Evolutionary conservation across 2,797 vertebrate species (phyloP), one percentile per base, ranked within the genome.

Genomic region (Epinephelus coioides): DNA sequence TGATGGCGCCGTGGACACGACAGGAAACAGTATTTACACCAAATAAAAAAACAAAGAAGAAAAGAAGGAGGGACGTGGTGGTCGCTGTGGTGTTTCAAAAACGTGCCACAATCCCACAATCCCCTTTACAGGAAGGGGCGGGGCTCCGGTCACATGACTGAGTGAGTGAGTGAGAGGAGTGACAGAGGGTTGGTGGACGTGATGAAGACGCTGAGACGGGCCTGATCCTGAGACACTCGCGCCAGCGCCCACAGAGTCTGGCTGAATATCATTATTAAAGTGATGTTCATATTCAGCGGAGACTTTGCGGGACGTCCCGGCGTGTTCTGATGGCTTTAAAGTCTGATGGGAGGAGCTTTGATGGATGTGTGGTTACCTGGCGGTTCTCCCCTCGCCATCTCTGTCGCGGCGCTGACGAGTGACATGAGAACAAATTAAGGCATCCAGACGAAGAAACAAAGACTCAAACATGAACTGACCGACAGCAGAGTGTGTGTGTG

Each of bases 381-480:
- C 34, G 7, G 34, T 63, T 82, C 64, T 66, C 63, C 76, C 77
- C 75, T 53, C 11, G 2, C 19, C 7, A 1, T 71, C 67, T 82
- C 79, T 73, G 69, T 78, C 50, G 7, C 64, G 68, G 87, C 83
- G 88, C 64, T 90, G 72, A 93, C 88, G 70, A 79, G 83, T 86
- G 82, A 82, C 73, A 77, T 57, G 51, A 57, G 78, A 82, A 84
- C 73, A 92, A 93, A 93, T 95, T 95, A 96, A 96, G 95, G 95
- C 95, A 95, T 94, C 87, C 81, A 86, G 86, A 93, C 93, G 91
- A 90, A 86, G 77, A 88, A 90, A 84, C 82, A 61, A 89, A 63
- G 74, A 88, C 55, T 69, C 15, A 47, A 63, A 83, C 47, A 86
- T 83, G 55, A 77, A 84, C 54, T 57, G 82, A 91, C 68, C 4